Conservation (phyloP, 2,888 invertebrate species). For the Campaea margaritaria region DNA sequence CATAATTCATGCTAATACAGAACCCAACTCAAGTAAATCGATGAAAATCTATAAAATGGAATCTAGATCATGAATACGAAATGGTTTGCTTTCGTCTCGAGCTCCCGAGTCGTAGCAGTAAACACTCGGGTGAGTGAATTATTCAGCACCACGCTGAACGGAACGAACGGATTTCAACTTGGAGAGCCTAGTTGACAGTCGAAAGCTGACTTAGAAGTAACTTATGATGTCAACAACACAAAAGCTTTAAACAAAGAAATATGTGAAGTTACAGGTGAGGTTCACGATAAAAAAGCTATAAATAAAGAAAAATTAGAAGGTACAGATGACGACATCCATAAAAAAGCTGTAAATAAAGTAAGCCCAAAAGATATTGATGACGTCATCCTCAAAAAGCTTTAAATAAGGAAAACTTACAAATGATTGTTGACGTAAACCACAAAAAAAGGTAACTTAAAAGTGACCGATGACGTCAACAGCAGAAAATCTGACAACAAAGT, state of each 20-base stretch:
- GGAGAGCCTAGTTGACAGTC: conserved; percentile 14
- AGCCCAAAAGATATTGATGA: no score
- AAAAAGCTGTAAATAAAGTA: no score
- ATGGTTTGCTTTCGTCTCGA: conserved; percentile 35
- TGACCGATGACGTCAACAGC: no score
- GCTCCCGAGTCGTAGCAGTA: conserved; percentile 21
- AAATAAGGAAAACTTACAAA: no score
- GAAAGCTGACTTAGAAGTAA: conserved; percentile 15
- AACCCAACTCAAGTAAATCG: conserved; percentile 4
- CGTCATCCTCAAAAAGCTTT: no score
- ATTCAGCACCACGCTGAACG: conserved; percentile 37
- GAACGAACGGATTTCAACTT: conserved; percentile 18
- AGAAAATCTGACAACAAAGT: no score
- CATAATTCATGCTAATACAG: neutral
- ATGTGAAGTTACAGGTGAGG: neutral
- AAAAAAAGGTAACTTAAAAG: no score
- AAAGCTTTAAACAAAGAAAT: neutral
- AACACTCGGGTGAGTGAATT: conserved; percentile 37
- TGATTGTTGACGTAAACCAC: no score
- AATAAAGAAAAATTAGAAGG: no score
- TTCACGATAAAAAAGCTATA: neutral
- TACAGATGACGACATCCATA: no score
- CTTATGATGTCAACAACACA: conserved; percentile 16
- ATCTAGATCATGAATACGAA: conserved; percentile 38
- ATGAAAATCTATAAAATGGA: conserved; percentile 30